Percentiles rank a stretch among this genome's conserved stretches.
phyloP scores from a whole-genome alignment of 1,140 invertebrate species.

The Dolichoris vasculosae region DNA sequence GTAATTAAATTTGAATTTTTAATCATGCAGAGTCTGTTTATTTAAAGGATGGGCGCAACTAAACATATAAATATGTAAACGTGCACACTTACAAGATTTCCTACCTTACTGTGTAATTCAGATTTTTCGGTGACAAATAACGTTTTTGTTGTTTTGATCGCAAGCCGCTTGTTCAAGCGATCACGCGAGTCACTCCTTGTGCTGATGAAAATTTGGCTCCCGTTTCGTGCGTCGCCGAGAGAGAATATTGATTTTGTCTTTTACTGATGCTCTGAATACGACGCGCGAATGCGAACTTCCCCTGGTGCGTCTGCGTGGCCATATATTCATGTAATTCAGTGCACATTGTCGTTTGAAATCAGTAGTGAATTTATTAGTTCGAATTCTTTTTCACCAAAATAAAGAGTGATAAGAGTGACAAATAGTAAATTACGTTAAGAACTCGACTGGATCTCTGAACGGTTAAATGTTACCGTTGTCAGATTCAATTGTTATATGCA shows the following conservation, averaged over 20 bases:
- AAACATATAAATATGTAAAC: too few relatives aligned
- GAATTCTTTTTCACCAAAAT: background rate
- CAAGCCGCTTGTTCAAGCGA: background rate
- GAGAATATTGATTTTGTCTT: slow-evolving; percentile 53
- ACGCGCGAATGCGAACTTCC: background rate
- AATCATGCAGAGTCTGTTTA: too few relatives aligned
- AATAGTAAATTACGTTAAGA: slow-evolving; percentile 25
- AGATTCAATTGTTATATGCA: too few relatives aligned
- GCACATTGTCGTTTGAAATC: too few relatives aligned
- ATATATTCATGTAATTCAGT: background rate
- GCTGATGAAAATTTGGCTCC: slow-evolving; percentile 26
- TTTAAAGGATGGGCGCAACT: too few relatives aligned
- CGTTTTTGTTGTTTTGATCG: too few relatives aligned
- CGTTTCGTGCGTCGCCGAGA: background rate
- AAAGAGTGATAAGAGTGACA: slow-evolving; percentile 20
- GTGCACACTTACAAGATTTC: too few relatives aligned
- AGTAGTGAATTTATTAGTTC: background rate
- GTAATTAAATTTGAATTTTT: too few relatives aligned
- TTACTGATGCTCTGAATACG: background rate
- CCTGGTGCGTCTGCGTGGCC: background rate
- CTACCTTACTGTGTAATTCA: too few relatives aligned
- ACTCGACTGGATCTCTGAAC: slow-evolving; percentile 4
- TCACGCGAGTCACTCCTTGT: background rate
- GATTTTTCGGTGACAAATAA: background rate
- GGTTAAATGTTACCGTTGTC: too few relatives aligned